These are phyloP conservation scores for Peromyscus attwateri DNA, from an alignment of 2,797 vertebrate genomes.

Conservation along the genomic window DNA sequence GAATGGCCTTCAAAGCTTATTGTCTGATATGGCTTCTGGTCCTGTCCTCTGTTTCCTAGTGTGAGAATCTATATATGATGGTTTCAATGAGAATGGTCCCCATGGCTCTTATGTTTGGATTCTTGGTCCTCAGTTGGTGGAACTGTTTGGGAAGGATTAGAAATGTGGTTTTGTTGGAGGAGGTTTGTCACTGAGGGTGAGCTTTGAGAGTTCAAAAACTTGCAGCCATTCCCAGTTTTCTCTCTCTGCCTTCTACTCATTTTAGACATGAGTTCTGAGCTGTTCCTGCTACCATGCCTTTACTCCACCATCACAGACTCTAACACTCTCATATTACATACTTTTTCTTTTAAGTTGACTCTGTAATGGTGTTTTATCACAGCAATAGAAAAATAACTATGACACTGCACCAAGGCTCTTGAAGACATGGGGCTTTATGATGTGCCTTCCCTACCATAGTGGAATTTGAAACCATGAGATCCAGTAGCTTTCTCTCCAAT, in stretches of 20 bases:
- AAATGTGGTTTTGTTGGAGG: background rate
- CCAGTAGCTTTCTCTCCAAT: too few species aligned
- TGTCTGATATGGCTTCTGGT: background rate
- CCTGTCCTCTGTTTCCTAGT: too few species aligned
- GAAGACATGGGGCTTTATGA: background rate
- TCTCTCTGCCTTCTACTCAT: background rate
- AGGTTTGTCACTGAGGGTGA: background rate
- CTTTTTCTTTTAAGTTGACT: background rate
- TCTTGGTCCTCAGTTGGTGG: background rate
- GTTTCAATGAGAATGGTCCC: background rate
- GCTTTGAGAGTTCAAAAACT: background rate
- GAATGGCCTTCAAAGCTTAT: too few species aligned
- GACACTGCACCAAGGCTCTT: background rate
- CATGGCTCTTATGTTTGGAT: background rate
- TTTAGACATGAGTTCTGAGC: background rate
- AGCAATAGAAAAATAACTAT: background rate
- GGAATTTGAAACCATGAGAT: background rate
- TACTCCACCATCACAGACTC: background rate
- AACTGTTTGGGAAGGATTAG: background rate
- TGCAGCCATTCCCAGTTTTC: background rate
- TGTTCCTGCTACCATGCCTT: background rate
- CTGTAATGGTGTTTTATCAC: background rate
- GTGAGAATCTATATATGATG: background rate
- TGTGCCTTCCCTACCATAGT: background rate
- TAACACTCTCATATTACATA: background rate